Evolutionary conservation across 1,140 invertebrate genomes (phyloP).

Genomic region (Heliconius nattereri): DNA sequence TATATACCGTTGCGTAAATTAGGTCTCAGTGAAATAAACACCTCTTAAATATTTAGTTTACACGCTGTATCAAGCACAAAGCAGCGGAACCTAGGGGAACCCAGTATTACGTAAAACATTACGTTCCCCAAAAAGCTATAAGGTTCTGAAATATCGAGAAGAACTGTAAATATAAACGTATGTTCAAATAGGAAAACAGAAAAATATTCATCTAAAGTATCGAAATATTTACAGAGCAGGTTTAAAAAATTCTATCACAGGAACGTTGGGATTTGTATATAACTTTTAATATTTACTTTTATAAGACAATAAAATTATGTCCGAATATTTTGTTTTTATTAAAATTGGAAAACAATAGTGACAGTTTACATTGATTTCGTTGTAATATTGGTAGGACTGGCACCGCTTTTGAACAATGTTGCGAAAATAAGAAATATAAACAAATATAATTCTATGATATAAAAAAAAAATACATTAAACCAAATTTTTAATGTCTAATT

Average conservation of each 20-base stretch:
- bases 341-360: no score
- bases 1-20: constrained; percentile 36
- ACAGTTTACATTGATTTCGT: no score
- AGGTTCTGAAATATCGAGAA: background rate
- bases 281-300: background rate
- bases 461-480: no score
- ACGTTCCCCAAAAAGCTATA: background rate
- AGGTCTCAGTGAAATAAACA: background rate
- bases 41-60: background rate
- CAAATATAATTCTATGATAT: no score
- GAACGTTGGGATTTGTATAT: background rate
- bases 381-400: no score
- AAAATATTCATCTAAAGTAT: background rate
- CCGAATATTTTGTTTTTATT: background rate
- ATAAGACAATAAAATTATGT: background rate
- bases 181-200: background rate
- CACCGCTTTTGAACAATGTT: no score
- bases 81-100: no score
- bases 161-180: background rate
- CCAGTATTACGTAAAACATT: no score
- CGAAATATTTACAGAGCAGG: background rate
- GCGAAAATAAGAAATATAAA: no score
- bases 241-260: background rate
- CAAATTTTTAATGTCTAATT: background rate
- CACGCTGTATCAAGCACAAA: no score